Evolutionary conservation across 2,888 invertebrate species (phyloP), one percentile per base, ranked within the genome.

Genomic region (Drosophila limbata): DNA sequence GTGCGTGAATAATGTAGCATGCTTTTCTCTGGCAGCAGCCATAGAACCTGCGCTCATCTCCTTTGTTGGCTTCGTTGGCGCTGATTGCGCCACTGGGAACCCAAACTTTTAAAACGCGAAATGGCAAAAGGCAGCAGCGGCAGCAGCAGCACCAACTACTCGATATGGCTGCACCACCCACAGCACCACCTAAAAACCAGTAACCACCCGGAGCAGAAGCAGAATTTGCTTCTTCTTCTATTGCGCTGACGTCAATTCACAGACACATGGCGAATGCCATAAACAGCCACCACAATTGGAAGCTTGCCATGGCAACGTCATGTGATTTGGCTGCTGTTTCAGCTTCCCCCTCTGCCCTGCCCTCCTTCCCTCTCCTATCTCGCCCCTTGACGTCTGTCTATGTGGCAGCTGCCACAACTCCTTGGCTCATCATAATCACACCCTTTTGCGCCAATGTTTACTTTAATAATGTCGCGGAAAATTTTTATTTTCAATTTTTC

Each of bases 391-490:
- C 13, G 31, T 37, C 35, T 33, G n/a, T 25, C 33, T 37, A 9
- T 39, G n/a, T 53, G 67, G 62, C 78, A 69, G 51, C 79, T 70
- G 78, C 73, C 80, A 63, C 60, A 51, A 60, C 73, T 77, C 61
- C 78, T 56, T 88, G 81, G 72, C 81, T 89, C 89, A 63, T 84
- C 88, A 84, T 84, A 84, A 86, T 84, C 84, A 88, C 84, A 84
- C 84, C 88, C 84, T 83, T 88, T 86, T 86, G 80, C 84, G 73
- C 77, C 79, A 81, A 87, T 85, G 89, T 85, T 85, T 85, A 79
- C 89, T 87, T 89, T 89, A 89, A 85, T 85, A 85, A 89, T 85
- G 89, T 89, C 85, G 82, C 84, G 88, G 82, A 84, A 87, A 87
- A 87, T 89, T 89, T 84, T 81, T 88, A 88, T 89, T 85, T 89